Evolutionary conservation across 2,888 invertebrate species (phyloP).

Genomic region (Ochropleura leucogaster): DNA sequence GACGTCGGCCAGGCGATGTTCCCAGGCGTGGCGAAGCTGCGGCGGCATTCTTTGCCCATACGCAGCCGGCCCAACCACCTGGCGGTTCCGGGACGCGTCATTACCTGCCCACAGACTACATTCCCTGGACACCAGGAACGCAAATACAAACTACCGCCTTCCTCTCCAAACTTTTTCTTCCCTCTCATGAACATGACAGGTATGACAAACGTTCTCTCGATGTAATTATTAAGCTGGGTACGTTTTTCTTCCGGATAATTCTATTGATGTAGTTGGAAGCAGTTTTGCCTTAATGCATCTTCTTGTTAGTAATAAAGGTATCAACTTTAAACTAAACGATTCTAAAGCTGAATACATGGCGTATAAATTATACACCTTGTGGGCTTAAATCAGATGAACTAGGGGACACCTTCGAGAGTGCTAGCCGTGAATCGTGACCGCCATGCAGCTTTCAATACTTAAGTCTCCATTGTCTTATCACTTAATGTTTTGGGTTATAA

Average conservation of each 20-base stretch:
- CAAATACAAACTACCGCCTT: constrained; percentile 82
- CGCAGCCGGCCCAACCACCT: constrained; percentile 80
- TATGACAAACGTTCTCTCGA: constrained; percentile 70
- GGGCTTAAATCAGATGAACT: constrained; percentile 10
- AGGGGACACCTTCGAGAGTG: neutral
- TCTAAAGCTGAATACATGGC: constrained; percentile 17
- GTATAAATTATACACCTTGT: constrained; percentile 17
- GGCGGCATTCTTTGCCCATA: constrained; percentile 88
- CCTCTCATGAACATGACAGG: constrained; percentile 70
- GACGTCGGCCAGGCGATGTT: constrained; percentile 74
- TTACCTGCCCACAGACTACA: constrained; percentile 79
- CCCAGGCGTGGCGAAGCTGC: constrained; percentile 80
- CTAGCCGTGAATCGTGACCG: neutral
- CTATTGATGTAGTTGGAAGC: constrained; percentile 62
- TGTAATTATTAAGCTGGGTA: constrained; percentile 70
- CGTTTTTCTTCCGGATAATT: constrained; percentile 70
- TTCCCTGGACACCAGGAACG: constrained; percentile 82
- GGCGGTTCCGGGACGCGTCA: constrained; percentile 85
- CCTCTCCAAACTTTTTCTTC: constrained; percentile 79
- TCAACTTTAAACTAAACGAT: constrained; percentile 34
- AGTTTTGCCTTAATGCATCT: constrained; percentile 56
- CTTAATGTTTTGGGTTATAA: constrained; percentile 17
- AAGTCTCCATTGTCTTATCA: neutral
- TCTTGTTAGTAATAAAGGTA: constrained; percentile 46
- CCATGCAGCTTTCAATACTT: neutral